phyloP scores from a whole-genome alignment of 2,113 vertebrate genomes.

The Sylvilagus bachmani region DNA sequence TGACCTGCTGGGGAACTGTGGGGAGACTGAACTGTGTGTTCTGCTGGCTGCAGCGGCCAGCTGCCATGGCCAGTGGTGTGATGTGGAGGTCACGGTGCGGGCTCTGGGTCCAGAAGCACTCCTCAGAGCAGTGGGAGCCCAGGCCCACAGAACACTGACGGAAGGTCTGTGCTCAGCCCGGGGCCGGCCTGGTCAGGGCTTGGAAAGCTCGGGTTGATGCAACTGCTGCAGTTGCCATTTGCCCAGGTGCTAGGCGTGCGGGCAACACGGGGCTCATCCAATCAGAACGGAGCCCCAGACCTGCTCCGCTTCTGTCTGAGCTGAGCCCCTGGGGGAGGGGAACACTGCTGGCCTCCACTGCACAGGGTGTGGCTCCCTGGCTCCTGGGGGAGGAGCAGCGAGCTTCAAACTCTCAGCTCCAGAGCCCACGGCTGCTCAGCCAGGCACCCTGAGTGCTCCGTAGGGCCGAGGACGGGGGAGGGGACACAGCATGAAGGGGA shows the following conservation, averaged over 20 bases:
- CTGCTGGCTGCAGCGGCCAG: background rate
- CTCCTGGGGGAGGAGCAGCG: background rate
- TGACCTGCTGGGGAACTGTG: background rate
- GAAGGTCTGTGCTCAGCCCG: background rate
- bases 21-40: background rate
- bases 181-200: background rate
- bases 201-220: background rate
- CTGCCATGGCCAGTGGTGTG: background rate
- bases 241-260: background rate
- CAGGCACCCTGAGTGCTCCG: too few relatives aligned
- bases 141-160: too few relatives aligned
- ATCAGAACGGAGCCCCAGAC: too few relatives aligned
- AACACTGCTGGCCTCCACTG: background rate
- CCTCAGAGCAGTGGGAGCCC: too few relatives aligned
- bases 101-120: background rate
- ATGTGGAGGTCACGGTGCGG: background rate
- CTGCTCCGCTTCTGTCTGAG: background rate
- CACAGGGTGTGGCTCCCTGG: accelerated
- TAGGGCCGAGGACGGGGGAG: too few relatives aligned
- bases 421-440: background rate
- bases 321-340: background rate
- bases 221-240: background rate
- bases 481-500: conserved; percentile 63
- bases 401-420: too few relatives aligned
- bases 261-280: background rate